Evolutionary conservation across 2,888 invertebrate species (phyloP).

Genomic region (Cosmorhoe ocellata): DNA sequence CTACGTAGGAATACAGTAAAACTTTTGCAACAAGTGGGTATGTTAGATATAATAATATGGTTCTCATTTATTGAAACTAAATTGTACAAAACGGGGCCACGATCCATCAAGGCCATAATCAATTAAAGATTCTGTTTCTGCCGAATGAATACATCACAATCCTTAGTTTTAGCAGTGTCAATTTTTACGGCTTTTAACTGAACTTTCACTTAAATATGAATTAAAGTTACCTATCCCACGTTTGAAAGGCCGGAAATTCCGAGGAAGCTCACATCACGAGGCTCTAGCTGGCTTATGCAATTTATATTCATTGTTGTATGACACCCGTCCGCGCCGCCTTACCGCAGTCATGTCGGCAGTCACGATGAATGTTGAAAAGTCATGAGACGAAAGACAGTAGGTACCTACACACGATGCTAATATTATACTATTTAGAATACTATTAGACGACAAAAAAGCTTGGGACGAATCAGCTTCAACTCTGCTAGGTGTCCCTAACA

Average conservation of each 20-base stretch:
- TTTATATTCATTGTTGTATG: conserved; percentile 20
- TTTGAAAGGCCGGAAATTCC: conserved; percentile 46
- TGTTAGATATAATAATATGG: too few relatives aligned
- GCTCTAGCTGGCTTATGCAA: conserved; percentile 14
- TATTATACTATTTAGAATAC: too few relatives aligned
- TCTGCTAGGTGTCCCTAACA: too few relatives aligned
- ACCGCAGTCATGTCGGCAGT: conserved; percentile 6
- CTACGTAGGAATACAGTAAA: too few relatives aligned
- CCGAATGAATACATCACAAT: conserved; percentile 12
- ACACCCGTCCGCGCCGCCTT: too few relatives aligned
- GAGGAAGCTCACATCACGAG: conserved; percentile 46
- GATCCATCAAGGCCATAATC: background rate
- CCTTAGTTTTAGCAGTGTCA: conserved; percentile 19
- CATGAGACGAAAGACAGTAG: background rate
- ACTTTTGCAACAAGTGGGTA: too few relatives aligned
- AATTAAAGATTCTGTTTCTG: conserved; percentile 27
- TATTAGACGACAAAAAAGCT: too few relatives aligned
- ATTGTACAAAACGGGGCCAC: background rate
- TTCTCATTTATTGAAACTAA: too few relatives aligned
- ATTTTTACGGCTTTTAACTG: conserved; percentile 16
- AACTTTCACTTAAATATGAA: conserved; percentile 46
- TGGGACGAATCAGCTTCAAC: too few relatives aligned
- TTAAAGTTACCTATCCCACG: conserved; percentile 47
- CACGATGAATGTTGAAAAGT: conserved; percentile 8
- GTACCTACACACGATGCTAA: too few relatives aligned